phyloP scores from a whole-genome alignment of 2,888 invertebrate genomes.

The Hanleya hanleyi region DNA sequence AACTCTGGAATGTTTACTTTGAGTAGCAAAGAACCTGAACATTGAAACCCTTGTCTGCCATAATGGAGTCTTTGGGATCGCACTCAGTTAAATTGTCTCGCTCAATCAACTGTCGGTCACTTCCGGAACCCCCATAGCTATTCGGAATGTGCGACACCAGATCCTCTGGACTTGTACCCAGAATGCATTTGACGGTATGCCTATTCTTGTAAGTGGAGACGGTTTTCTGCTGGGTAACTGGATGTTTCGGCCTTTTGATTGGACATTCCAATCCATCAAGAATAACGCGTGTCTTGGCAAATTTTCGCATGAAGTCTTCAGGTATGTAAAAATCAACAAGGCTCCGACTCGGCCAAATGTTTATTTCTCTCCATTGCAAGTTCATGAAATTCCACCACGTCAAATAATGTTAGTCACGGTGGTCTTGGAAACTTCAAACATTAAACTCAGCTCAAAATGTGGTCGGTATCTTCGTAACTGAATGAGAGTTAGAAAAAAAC shows the following conservation, averaged over 20 bases:
- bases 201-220: constrained; percentile 29
- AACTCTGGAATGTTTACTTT: constrained; percentile 41
- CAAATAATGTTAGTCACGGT: constrained; percentile 11
- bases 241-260: constrained; percentile 18
- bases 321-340: constrained; percentile 15
- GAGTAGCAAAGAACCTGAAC: constrained; percentile 41
- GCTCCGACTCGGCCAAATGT: constrained; percentile 15
- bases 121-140: constrained; percentile 37
- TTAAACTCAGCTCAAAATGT: neutral
- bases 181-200: constrained; percentile 25
- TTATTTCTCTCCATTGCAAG: constrained; percentile 16
- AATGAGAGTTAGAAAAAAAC: no score
- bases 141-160: constrained; percentile 13
- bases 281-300: constrained; percentile 21
- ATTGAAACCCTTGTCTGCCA: constrained; percentile 37
- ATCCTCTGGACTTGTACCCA: constrained; percentile 22
- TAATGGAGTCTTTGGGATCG: constrained; percentile 35
- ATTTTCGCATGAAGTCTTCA: constrained; percentile 18
- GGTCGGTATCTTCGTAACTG: no score
- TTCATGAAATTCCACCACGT: constrained; percentile 24
- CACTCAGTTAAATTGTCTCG: constrained; percentile 22
- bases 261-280: constrained; percentile 20
- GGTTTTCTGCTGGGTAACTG: constrained; percentile 28
- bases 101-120: constrained; percentile 41
- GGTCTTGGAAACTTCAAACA: constrained; percentile 10